Percentiles rank a stretch among this genome's conserved stretches.
Conservation (phyloP, 1,140 invertebrate species). For the Nomia melanderi region DNA sequence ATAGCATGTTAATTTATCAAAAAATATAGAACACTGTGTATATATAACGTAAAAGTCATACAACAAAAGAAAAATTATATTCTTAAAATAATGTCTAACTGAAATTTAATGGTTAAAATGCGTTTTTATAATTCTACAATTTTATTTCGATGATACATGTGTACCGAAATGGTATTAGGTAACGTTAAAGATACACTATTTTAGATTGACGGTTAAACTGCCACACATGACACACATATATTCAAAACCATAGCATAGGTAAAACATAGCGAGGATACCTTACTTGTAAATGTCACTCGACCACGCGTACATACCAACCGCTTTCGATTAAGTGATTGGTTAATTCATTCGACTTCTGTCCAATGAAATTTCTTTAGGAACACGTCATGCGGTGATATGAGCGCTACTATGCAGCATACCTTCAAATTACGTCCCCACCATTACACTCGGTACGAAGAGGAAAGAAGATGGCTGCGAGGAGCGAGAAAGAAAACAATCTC, state of each 20-base stretch:
- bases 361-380: conserved; percentile 16
- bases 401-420: conserved; percentile 10
- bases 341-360: not conserved
- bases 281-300: not conserved
- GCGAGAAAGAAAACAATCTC: conserved; percentile 50
- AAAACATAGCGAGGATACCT: not conserved
- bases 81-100: too few relatives aligned
- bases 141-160: not conserved
- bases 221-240: not conserved
- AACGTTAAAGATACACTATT: not conserved
- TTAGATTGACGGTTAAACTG: not conserved
- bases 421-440: conserved; percentile 23
- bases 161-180: not conserved
- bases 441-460: not conserved
- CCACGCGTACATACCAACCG: not conserved
- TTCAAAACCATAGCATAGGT: not conserved
- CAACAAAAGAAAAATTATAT: too few relatives aligned
- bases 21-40: too few relatives aligned
- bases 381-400: conserved; percentile 19
- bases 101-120: too few relatives aligned
- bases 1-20: too few relatives aligned
- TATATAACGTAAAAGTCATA: too few relatives aligned
- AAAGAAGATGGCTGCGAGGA: conserved; percentile 45
- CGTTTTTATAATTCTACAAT: not conserved
- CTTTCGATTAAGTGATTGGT: not conserved